Base-by-base conservation (phyloP, 2,113 vertebrate species). In the Chloropsis cyanopogon region DNA sequence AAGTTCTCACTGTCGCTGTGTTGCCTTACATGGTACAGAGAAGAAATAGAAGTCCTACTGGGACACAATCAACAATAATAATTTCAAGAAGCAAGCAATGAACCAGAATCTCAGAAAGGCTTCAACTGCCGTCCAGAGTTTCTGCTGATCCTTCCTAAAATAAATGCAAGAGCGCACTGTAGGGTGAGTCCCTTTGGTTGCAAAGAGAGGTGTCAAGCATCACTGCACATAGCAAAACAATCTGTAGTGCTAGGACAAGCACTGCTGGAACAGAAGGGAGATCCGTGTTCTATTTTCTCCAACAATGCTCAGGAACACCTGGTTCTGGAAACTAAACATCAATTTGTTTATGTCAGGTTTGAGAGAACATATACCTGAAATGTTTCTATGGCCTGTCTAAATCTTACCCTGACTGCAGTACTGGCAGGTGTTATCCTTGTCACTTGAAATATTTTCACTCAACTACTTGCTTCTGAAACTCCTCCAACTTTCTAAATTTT, bases 101-200 rank as follows among this genome's bases (percentile, higher is more conserved):
- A 78, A 71, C 6, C 19, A 76, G 35, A 47, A 12, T 88, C 68
- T 77, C 76, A 88, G 59, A 86, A 81, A 26, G 78, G 37, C 47
- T 82, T 39, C 60, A 81, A 2, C 14, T 47, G 23, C 29, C 81
- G 39, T 41, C 71, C 35, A 44, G 65, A 54, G 6, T 57, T 88
- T 70, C 73, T 91, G 35, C 15, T 61, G 18, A 70, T 70, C 28
- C 75, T 85, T 72, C 39, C 12, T 80, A 63, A 80, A 71, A 69
- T 31, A 35, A 3, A 65, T 0, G 0, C 2, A 2, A 77, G 20
- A n/a, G 8, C 8, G 44, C 6, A 8, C 11, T 5, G 7, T 13
- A 47, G 41, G 18, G 12, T 16, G 37, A 42, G 46, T 65, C n/a
- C 37, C 29, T 75, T 64, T 8, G 7, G 19, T 41, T 69, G 26